Conservation (phyloP, 2,113 vertebrate species). For the Zosterops borbonicus region DNA sequence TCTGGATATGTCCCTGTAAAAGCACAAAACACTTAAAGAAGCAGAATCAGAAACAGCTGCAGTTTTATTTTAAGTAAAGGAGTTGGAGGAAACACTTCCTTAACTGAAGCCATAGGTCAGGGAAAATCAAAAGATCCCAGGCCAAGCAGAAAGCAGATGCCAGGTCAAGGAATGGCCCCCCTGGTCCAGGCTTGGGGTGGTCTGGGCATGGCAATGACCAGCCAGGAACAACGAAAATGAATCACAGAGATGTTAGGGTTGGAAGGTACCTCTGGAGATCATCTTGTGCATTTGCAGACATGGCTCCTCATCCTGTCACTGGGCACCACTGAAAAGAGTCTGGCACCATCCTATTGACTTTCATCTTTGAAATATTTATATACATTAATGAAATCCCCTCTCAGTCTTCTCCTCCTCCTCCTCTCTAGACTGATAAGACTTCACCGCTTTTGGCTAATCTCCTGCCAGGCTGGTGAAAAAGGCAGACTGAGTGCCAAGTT, state of each 20-base stretch:
- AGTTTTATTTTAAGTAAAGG: not conserved
- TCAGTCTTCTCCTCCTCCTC: not conserved
- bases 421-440: not conserved
- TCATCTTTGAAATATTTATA: not conserved
- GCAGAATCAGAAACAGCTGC: not conserved
- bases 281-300: not conserved
- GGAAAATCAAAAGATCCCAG: not conserved
- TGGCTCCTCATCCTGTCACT: not conserved
- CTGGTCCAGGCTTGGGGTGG: not conserved
- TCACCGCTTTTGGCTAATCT: fast-evolving
- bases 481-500: not conserved
- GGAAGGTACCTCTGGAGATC: not conserved
- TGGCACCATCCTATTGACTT: not conserved
- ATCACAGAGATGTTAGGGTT: not conserved
- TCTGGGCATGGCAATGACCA: fast-evolving
- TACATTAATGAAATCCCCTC: too few species aligned
- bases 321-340: too few species aligned
- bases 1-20: not conserved
- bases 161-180: not conserved
- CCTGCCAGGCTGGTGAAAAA: not conserved
- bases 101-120: not conserved
- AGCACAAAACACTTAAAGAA: not conserved
- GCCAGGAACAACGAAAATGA: not conserved
- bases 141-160: not conserved
- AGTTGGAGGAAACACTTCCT: not conserved